Evolutionary conservation across 92 coral and sea anemone genomes (phyloP).

Genomic region (Zoanthus sociatus): DNA sequence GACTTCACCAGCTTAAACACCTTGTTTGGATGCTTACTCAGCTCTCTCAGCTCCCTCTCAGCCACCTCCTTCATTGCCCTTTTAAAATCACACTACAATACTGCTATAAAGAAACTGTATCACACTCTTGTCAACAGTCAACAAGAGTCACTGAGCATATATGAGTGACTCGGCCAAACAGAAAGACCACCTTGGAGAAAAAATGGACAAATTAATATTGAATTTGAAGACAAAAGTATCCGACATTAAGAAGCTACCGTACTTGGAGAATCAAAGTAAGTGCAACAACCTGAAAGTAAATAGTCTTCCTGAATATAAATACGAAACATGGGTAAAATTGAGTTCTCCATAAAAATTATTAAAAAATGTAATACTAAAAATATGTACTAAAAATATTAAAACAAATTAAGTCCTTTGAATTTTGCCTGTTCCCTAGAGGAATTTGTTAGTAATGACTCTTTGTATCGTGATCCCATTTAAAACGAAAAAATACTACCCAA

Average conservation of each 20-base stretch:
- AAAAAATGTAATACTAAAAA: no score
- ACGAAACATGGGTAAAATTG: not conserved
- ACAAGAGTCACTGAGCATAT: not conserved
- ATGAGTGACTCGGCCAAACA: not conserved
- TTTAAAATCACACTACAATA: slow-evolving; percentile 8
- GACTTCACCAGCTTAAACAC: no score
- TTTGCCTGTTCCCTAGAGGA: not conserved
- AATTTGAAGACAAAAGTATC: not conserved
- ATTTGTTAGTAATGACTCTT: no score
- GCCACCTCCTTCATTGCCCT: no score
- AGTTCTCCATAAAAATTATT: no score
- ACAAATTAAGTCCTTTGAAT: no score
- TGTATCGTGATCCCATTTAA: no score
- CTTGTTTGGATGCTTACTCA: no score
- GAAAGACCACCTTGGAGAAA: not conserved
- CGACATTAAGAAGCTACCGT: not conserved
- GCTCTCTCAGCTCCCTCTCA: no score
- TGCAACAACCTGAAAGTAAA: not conserved
- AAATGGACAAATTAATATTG: not conserved
- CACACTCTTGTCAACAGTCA: not conserved
- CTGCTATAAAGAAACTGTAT: slow-evolving; percentile 5
- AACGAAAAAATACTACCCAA: no score
- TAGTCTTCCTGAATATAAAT: not conserved
- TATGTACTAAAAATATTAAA: no score
- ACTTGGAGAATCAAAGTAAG: slow-evolving; percentile 1